A percentile compares a stretch with the other conserved stretches of the same genome.
phyloP scores from a whole-genome alignment of 2,888 invertebrate species.

The Philereme transversata region DNA sequence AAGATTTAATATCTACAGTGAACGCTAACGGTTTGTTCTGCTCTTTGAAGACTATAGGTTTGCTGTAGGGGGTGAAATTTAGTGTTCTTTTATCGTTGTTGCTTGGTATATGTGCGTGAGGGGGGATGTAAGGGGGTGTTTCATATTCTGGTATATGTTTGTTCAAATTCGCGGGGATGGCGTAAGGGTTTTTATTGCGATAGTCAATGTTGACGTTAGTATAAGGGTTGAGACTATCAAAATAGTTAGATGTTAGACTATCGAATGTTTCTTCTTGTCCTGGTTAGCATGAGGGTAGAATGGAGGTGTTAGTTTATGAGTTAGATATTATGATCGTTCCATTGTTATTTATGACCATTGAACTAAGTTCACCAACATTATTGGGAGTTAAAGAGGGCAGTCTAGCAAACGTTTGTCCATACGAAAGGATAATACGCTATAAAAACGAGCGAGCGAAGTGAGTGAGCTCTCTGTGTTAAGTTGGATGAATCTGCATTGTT shows the following conservation, averaged over 20 bases:
- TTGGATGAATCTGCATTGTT: too few species aligned
- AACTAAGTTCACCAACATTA: not conserved
- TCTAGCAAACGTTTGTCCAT: too few species aligned
- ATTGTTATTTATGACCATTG: not conserved
- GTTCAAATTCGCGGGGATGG: conserved; percentile 78
- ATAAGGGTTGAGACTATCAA: conserved; percentile 74
- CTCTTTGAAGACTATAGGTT: conserved; percentile 67
- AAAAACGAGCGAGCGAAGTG: too few species aligned
- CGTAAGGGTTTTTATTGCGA: conserved; percentile 78
- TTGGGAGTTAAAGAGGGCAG: too few species aligned
- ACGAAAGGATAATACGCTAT: too few species aligned
- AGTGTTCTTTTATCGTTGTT: conserved; percentile 52
- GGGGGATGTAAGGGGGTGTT: conserved; percentile 70
- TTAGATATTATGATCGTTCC: conserved; percentile 11
- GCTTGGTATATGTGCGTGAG: conserved; percentile 64
- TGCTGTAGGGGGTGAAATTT: conserved; percentile 55
- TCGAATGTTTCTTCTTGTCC: conserved; percentile 75
- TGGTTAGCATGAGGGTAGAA: conserved; percentile 68
- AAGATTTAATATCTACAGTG: conserved; percentile 70
- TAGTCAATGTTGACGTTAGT: conserved; percentile 63
- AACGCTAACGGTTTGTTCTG: conserved; percentile 66
- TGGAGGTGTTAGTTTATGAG: conserved; percentile 34
- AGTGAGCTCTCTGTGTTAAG: too few species aligned
- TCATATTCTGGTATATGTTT: conserved; percentile 73
- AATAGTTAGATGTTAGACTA: conserved; percentile 72